Percentiles rank a stretch among this genome's conserved stretches.
Conservation (phyloP, 2,797 vertebrate species). For the Linurgus olivaceus region DNA sequence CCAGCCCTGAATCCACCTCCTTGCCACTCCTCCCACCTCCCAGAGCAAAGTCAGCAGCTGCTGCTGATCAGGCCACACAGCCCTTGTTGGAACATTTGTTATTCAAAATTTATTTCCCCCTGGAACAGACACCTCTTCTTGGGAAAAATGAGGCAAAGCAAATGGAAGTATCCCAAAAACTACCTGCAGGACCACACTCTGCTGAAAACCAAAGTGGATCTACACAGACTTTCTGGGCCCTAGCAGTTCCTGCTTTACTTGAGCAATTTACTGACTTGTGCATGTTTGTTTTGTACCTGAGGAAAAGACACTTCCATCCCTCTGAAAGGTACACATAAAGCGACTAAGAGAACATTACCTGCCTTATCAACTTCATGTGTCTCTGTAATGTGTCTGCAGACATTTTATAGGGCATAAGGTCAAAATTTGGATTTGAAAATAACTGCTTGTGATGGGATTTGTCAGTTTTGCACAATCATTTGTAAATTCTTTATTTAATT, state of each 20-base stretch:
- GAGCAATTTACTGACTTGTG: background rate
- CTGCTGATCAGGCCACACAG: background rate
- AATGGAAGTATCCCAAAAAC: background rate
- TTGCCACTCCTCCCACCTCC: background rate
- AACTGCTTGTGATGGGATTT: background rate
- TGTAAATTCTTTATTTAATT: background rate
- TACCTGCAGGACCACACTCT: accelerated
- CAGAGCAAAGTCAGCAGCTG: background rate
- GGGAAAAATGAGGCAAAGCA: background rate
- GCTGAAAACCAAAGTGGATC: background rate
- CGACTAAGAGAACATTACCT: background rate
- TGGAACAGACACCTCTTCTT: background rate
- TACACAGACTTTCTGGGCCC: background rate
- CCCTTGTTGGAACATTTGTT: background rate
- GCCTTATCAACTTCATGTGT: background rate
- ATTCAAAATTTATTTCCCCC: background rate
- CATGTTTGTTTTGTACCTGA: background rate
- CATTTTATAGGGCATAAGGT: background rate
- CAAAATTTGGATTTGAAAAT: background rate
- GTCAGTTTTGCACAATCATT: background rate
- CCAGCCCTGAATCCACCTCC: accelerated
- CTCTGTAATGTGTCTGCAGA: background rate
- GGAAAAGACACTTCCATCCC: background rate
- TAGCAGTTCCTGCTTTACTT: background rate
- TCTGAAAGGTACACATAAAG: background rate